phyloP scores from a whole-genome alignment of 2,888 invertebrate species.

The Ormia ochracea region DNA sequence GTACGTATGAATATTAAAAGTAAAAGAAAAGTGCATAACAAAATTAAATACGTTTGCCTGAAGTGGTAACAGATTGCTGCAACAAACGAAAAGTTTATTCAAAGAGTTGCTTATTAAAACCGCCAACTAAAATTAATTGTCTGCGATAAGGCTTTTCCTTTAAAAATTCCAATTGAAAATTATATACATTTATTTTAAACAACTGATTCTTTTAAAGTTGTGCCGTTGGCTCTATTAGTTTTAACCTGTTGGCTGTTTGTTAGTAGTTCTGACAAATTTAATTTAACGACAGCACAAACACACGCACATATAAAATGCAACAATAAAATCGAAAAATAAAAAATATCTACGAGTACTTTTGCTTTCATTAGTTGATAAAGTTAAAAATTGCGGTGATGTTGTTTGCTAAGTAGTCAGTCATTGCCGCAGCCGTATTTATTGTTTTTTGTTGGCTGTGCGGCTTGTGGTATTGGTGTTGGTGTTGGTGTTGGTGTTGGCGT shows the following conservation, averaged over 20 bases:
- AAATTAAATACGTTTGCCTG: conserved; percentile 39
- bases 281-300: conserved; percentile 45
- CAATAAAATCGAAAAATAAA: background rate
- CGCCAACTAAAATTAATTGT: background rate
- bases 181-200: background rate
- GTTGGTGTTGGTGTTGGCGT: conserved; percentile 11
- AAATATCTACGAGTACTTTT: conserved; percentile 66
- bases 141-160: background rate
- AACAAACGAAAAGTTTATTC: background rate
- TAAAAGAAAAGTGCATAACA: conserved; percentile 9
- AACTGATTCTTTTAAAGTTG: conserved; percentile 2
- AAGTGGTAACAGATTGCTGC: conserved; percentile 32
- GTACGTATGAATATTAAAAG: background rate
- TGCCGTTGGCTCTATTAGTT: background rate
- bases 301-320: conserved; percentile 13
- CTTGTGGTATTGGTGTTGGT: background rate
- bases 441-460: background rate
- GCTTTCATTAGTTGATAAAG: conserved; percentile 67
- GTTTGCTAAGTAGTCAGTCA: conserved; percentile 40
- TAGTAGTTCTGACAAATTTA: conserved; percentile 51
- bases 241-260: conserved; percentile 11
- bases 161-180: background rate
- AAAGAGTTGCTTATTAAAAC: background rate
- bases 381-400: conserved; percentile 46
- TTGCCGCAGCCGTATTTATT: background rate